A percentile compares a stretch with the other conserved stretches of the same genome.
Evolutionary conservation across 2,113 vertebrate genomes (phyloP).

Genomic region (Echinops telfairi): DNA sequence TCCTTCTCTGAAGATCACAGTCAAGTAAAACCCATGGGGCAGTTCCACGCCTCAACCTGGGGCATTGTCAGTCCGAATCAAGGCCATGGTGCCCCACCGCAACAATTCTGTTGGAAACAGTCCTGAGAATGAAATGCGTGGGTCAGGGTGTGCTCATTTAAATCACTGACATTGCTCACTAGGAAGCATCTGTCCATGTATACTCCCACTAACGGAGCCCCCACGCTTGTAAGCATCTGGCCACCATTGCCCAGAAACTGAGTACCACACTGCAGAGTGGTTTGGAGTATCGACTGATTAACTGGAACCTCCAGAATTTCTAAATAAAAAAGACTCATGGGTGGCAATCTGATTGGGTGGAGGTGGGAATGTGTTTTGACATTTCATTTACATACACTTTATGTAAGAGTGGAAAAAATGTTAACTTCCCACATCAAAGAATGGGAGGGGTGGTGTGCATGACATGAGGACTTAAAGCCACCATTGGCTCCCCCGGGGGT

Average conservation of each 20-base stretch:
- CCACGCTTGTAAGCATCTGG: not conserved
- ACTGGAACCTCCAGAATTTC: not conserved
- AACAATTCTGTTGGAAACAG: not conserved
- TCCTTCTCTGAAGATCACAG: not conserved
- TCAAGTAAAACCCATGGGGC: not conserved
- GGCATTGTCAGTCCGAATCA: not conserved
- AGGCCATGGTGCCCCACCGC: not conserved
- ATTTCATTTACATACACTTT: slow-evolving; percentile 8
- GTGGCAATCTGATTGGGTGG: not conserved
- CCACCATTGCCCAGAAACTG: not conserved
- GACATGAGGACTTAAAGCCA: not conserved
- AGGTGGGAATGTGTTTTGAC: not conserved
- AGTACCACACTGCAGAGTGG: not conserved
- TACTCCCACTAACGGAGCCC: too few relatives aligned
- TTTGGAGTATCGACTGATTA: not conserved
- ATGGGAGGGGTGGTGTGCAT: not conserved
- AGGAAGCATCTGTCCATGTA: not conserved
- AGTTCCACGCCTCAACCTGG: not conserved
- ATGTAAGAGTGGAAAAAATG: not conserved
- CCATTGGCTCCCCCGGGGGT: not conserved
- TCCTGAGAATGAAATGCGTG: not conserved
- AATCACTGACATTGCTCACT: not conserved
- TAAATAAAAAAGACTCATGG: not conserved
- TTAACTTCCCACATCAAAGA: slow-evolving; percentile 23
- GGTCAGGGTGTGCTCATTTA: not conserved